phyloP scores from a whole-genome alignment of 2,888 invertebrate genomes.

The Apotomis turbidana region DNA sequence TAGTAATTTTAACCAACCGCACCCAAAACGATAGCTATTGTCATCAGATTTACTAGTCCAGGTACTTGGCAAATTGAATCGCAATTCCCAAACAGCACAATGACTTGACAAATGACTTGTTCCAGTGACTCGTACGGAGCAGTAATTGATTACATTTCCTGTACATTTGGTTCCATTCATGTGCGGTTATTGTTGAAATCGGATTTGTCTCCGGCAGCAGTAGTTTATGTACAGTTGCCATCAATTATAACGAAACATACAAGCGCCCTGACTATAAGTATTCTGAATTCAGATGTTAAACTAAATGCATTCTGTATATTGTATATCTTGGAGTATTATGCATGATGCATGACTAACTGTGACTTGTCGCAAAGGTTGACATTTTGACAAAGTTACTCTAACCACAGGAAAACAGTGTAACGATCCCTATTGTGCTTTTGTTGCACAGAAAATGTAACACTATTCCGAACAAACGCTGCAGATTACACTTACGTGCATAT shows the following conservation, averaged over 20 bases:
- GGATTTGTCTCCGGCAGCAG: conserved; percentile 12
- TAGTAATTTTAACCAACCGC: conserved; percentile 17
- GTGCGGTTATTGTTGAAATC: conserved; percentile 21
- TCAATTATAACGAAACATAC: not conserved
- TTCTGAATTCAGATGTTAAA: too few relatives aligned
- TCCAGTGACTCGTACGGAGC: conserved; percentile 44
- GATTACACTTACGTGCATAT: conserved; percentile 7
- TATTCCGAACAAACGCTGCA: conserved; percentile 19
- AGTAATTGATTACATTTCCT: conserved; percentile 67
- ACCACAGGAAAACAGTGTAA: conserved; percentile 4
- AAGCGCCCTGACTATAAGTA: too few relatives aligned
- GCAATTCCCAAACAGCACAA: conserved; percentile 52
- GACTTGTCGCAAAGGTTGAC: not conserved
- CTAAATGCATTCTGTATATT: too few relatives aligned
- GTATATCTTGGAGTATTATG: too few relatives aligned
- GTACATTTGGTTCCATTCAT: conserved; percentile 46
- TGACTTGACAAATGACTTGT: conserved; percentile 54
- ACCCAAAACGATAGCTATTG: not conserved
- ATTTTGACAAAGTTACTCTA: conserved; percentile 5
- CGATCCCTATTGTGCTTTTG: conserved; percentile 12
- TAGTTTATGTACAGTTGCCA: not conserved
- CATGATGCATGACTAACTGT: too few relatives aligned
- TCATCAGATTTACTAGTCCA: conserved; percentile 20
- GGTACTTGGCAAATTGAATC: conserved; percentile 52
- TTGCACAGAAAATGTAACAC: conserved; percentile 14